Conservation (phyloP, 2,888 invertebrate species). For the Neoaliturus tenellus region DNA sequence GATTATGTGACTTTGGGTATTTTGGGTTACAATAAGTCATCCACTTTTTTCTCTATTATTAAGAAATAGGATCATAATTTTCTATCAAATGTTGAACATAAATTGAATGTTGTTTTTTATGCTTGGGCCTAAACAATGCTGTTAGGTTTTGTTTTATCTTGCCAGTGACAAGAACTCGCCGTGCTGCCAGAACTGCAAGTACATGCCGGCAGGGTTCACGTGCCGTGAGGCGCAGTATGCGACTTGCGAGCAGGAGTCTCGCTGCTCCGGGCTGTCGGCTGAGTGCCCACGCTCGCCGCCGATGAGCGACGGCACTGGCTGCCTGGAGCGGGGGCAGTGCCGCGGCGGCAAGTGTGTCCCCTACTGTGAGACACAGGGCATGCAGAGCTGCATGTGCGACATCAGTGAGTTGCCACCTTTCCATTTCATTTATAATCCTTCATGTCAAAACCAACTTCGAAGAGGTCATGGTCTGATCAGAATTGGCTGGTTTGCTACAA, state of each 20-base stretch:
- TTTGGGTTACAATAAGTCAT: no score
- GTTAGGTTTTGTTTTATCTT: no score
- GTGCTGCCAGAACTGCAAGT: slow-evolving; percentile 95
- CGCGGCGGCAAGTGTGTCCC: slow-evolving; percentile 94
- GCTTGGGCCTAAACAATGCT: no score
- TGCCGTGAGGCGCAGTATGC: slow-evolving; percentile 94
- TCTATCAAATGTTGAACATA: no score
- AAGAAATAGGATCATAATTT: no score
- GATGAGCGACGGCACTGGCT: slow-evolving; percentile 90
- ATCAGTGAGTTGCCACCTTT: slow-evolving; percentile 87
- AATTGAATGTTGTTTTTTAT: no score
- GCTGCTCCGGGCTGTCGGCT: slow-evolving; percentile 88
- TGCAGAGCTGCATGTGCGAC: slow-evolving; percentile 98
- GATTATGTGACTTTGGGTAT: no score
- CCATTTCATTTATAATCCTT: no score
- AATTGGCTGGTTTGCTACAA: no score
- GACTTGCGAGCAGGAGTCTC: slow-evolving; percentile 94
- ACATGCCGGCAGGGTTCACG: slow-evolving; percentile 87
- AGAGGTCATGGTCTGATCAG: no score
- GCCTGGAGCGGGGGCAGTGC: slow-evolving; percentile 95
- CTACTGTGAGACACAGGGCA: slow-evolving; percentile 94
- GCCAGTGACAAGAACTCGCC: slow-evolving; percentile 96
- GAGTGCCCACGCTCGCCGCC: slow-evolving; percentile 92
- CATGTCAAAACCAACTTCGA: no score
- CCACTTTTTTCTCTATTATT: no score